Base-by-base conservation (phyloP, 2,888 invertebrate genomes). In the Gortyna flavago region DNA sequence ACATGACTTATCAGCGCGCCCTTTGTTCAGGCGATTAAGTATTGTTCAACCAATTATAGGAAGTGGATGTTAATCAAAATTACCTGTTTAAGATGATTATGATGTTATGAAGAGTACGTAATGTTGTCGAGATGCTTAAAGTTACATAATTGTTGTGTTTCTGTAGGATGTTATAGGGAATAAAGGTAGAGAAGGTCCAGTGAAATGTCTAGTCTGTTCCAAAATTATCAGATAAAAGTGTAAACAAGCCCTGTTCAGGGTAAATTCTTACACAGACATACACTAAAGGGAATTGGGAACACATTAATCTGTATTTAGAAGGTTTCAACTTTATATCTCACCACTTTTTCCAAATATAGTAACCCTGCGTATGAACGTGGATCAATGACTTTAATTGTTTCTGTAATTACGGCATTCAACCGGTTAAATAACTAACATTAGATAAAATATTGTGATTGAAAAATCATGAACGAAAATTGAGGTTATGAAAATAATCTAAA, bases 1-100 rank as follows among this genome's bases (percentile, higher is more conserved):
- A 73, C 75, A 44, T 84, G 64, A 73, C 80, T 75, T 84, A 84
- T 65, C 86, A 84, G 66, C 7, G 44, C n/a, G n/a, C 38, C 67
- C 72, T 74, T 80, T 86, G 84, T 74, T 74, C 67, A 9, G 11
- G 29, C 18, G 75, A 86, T 72, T 69, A 65, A 29, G 62, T 68
- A 62, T 69, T 67, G 59, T 59, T 62, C 64, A 61, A 44, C n/a
- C 16, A 72, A 68, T 71, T 66, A 76, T 62, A 51, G 41, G n/a
- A 64, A 75, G 35, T 79, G n/a, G 41, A 21, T n/a, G 65, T 16
- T 73, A 32, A 71, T 79, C 54, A 62, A 57, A 16, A 51, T 71
- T 41, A 38, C 25, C 35, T 59, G 29, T 3, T 3, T 69, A 48
- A 44, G 29, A 54, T 44, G 32, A 68, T 44, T 59, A 38, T 62